These are phyloP conservation scores for Eupithecia subumbrata DNA, from an alignment of 2,888 invertebrate species.

Conservation along the genomic window DNA sequence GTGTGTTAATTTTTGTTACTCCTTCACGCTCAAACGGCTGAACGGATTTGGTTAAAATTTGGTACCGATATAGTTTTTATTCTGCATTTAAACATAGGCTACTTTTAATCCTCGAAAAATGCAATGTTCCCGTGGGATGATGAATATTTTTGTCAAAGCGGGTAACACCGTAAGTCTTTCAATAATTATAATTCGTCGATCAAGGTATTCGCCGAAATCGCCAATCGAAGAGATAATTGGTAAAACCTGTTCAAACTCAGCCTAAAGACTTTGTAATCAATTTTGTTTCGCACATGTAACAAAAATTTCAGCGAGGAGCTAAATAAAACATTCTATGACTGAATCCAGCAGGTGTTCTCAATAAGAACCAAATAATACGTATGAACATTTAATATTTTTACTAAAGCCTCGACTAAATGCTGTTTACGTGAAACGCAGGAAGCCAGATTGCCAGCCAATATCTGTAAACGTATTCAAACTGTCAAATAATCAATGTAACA, in stretches of 20 bases:
- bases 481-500: conserved; percentile 82
- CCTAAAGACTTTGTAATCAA: background rate
- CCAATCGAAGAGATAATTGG: background rate
- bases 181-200: no score
- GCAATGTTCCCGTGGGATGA: no score
- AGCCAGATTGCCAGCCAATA: conserved; percentile 82
- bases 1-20: no score
- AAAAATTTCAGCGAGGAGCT: conserved; percentile 19
- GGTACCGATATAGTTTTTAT: no score
- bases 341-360: conserved; percentile 50
- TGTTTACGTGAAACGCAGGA: conserved; percentile 80
- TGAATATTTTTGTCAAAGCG: no score
- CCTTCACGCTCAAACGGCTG: no score
- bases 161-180: no score
- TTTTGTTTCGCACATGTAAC: conserved; percentile 3
- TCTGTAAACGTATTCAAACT: conserved; percentile 84
- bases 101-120: no score
- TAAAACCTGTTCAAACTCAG: background rate
- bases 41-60: no score
- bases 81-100: no score
- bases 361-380: conserved; percentile 61
- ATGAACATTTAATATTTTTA: conserved; percentile 66
- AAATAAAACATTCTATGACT: conserved; percentile 37
- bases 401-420: conserved; percentile 66
- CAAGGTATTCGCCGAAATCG: no score